phyloP scores from a whole-genome alignment of 2,888 invertebrate genomes.

The Ischnus inquisitorius region DNA sequence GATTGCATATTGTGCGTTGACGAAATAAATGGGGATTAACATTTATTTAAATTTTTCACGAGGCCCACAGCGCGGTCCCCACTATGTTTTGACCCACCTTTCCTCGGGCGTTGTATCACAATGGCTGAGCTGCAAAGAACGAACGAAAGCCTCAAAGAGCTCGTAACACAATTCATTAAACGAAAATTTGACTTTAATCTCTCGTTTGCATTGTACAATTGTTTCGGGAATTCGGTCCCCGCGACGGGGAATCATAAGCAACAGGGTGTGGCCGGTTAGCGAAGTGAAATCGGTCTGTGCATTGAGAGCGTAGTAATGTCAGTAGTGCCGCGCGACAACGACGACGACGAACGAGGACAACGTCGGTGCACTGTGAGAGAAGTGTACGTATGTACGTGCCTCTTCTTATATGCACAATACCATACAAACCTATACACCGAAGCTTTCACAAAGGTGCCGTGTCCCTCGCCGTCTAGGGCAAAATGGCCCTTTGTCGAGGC shows the following conservation, averaged over 20 bases:
- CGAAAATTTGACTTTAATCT: slow-evolving; percentile 66
- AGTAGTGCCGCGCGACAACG: slow-evolving; percentile 13
- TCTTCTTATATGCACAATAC: slow-evolving; percentile 11
- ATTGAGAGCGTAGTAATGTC: slow-evolving; percentile 53
- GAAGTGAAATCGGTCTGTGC: slow-evolving; percentile 69
- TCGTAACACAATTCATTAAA: slow-evolving; percentile 56
- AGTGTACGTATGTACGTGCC: slow-evolving; percentile 3
- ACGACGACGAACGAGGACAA: slow-evolving; percentile 18
- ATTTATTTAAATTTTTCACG: background rate
- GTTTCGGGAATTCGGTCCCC: slow-evolving; percentile 67
- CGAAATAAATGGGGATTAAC: slow-evolving; percentile 5
- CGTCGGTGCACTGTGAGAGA: slow-evolving; percentile 18
- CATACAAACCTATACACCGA: slow-evolving; percentile 12
- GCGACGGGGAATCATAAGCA: slow-evolving; percentile 69
- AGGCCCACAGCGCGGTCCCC: background rate
- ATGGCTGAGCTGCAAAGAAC: slow-evolving; percentile 19
- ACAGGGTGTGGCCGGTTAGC: slow-evolving; percentile 73
- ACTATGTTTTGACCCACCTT: slow-evolving; percentile 2
- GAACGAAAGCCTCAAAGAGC: slow-evolving; percentile 5
- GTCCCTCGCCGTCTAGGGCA: slow-evolving; percentile 70
- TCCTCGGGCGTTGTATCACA: slow-evolving; percentile 4
- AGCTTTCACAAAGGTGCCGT: slow-evolving; percentile 39
- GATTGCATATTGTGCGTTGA: background rate
- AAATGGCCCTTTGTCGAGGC: slow-evolving; percentile 80
- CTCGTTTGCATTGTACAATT: slow-evolving; percentile 65